These are phyloP conservation scores for Lysandra bellargus DNA, from an alignment of 2,888 invertebrate genomes.

Conservation along the genomic window DNA sequence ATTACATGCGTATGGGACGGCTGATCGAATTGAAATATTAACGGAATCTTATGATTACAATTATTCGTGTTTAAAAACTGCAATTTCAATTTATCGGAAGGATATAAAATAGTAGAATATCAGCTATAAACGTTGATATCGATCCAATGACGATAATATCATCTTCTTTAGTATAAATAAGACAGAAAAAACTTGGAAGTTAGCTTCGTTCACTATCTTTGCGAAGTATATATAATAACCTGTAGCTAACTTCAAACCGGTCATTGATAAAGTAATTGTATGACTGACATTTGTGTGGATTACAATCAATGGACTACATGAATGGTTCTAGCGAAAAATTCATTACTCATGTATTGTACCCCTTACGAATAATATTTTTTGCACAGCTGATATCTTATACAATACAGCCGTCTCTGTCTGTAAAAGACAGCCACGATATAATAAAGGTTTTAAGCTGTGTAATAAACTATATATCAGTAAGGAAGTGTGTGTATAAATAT, in stretches of 20 bases:
- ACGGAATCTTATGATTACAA: not conserved
- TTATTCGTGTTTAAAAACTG: not conserved
- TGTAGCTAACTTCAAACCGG: not conserved
- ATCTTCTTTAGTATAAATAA: not conserved
- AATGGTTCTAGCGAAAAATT: conserved; percentile 38
- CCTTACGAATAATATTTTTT: not conserved
- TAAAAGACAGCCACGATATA: not conserved
- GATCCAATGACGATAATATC: not conserved
- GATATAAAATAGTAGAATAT: not conserved
- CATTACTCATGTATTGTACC: not conserved
- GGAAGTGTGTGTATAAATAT: conserved; percentile 51
- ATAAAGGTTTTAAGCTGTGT: not conserved
- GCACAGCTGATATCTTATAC: not conserved
- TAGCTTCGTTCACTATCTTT: not conserved
- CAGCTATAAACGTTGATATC: not conserved
- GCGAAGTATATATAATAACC: not conserved
- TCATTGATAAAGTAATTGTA: not conserved
- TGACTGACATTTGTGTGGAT: conserved; percentile 17
- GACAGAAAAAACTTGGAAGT: not conserved
- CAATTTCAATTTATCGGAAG: not conserved
- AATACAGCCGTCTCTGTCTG: not conserved
- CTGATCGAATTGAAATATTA: conserved; percentile 7
- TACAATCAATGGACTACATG: conserved; percentile 14
- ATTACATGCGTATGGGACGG: conserved; percentile 6
- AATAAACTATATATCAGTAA: not conserved